These are phyloP conservation scores for Coleophora flavipennella DNA, from an alignment of 2,888 invertebrate species.

Conservation along the genomic window DNA sequence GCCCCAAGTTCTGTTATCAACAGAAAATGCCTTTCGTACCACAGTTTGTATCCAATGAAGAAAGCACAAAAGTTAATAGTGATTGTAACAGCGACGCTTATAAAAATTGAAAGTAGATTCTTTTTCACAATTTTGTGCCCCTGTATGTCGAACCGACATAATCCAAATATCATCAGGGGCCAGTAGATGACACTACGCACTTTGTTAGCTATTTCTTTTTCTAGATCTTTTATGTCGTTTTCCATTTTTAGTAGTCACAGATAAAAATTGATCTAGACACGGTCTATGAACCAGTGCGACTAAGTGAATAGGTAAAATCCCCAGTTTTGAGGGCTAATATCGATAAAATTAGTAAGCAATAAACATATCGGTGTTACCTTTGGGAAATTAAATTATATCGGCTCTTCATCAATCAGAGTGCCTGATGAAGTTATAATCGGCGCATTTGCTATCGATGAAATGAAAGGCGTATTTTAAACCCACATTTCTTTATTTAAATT, in stretches of 20 bases:
- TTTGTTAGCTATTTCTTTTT: slow-evolving; percentile 25
- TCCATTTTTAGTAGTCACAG: neutral
- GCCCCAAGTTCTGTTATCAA: slow-evolving; percentile 30
- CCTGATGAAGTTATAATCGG: no score
- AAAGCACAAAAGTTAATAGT: slow-evolving; percentile 17
- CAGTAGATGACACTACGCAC: slow-evolving; percentile 20
- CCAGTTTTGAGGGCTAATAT: no score
- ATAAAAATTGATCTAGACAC: no score
- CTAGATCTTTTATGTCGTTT: slow-evolving; percentile 16
- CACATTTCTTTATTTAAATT: no score
- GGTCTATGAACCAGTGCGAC: no score
- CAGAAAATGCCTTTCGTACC: slow-evolving; percentile 20
- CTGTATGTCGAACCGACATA: slow-evolving; percentile 32
- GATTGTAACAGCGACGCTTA: slow-evolving; percentile 20
- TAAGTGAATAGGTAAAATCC: no score
- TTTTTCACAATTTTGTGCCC: slow-evolving; percentile 25
- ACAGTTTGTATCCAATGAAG: slow-evolving; percentile 25
- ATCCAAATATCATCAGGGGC: slow-evolving; percentile 27
- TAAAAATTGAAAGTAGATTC: slow-evolving; percentile 18
- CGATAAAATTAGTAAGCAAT: no score
- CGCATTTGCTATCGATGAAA: no score
- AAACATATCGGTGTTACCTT: no score
- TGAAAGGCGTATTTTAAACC: no score
- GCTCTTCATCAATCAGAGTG: no score
- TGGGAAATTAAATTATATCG: no score